Conservation (phyloP, 2,888 invertebrate species). For the Ectobius pallidus region DNA sequence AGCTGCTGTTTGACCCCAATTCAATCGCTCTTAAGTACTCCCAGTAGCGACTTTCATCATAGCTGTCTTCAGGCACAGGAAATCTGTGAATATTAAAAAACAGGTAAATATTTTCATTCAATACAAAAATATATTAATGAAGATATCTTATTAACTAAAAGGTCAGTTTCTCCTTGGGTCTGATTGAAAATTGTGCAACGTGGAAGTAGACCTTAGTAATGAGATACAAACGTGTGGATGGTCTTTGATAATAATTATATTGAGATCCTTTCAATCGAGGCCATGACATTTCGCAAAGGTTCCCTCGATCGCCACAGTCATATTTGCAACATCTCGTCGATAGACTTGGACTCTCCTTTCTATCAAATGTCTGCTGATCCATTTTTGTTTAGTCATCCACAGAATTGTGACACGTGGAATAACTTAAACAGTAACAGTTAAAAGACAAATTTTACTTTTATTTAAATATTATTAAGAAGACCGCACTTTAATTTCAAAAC, state of each 20-base stretch:
- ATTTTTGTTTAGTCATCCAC: too few species aligned
- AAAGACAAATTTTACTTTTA: too few species aligned
- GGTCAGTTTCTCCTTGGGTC: neutral
- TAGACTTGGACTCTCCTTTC: too few species aligned
- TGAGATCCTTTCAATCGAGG: neutral
- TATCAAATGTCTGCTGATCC: too few species aligned
- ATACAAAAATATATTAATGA: neutral
- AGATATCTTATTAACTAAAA: neutral
- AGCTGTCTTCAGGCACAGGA: neutral
- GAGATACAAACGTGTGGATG: neutral
- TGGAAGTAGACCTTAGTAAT: neutral
- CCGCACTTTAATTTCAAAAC: too few species aligned
- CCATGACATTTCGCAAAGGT: conserved; percentile 12
- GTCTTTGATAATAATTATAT: neutral
- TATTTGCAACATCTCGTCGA: too few species aligned
- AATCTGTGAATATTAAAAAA: neutral
- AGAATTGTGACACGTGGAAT: too few species aligned
- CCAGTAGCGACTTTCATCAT: neutral
- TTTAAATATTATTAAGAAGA: too few species aligned
- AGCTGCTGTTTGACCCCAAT: neutral
- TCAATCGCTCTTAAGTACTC: neutral
- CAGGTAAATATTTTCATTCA: neutral
- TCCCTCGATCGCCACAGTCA: neutral
- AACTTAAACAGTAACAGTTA: too few species aligned
- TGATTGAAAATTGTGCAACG: neutral